Evolutionary conservation across 2,888 invertebrate species (phyloP).

Genomic region (Anoplius nigerrimus): DNA sequence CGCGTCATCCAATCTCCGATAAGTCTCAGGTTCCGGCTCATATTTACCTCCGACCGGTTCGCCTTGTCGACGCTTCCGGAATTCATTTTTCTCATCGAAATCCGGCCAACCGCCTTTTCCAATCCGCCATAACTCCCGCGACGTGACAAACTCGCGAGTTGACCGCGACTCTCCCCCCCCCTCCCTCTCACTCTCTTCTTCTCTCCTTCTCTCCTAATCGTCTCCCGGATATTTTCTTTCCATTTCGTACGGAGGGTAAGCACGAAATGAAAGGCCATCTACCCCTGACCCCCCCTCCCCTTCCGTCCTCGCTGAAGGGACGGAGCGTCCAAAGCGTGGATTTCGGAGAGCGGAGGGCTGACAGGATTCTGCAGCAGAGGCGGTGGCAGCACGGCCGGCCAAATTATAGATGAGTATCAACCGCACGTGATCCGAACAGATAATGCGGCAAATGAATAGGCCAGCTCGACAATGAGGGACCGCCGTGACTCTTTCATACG

Average conservation of each 20-base stretch:
- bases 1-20: too few relatives aligned
- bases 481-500: conserved; percentile 69
- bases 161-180: too few relatives aligned
- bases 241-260: conserved; percentile 51
- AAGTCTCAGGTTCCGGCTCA: too few relatives aligned
- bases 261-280: conserved; percentile 43
- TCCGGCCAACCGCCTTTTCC: background rate
- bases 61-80: background rate
- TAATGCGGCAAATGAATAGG: conserved; percentile 72
- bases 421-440: conserved; percentile 69
- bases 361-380: conserved; percentile 8
- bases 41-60: background rate
- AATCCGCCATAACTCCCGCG: background rate
- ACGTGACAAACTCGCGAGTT: background rate
- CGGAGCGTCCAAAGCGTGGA: conserved; percentile 7
- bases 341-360: conserved; percentile 21
- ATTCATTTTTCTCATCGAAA: background rate
- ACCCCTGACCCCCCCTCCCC: too few relatives aligned
- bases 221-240: conserved; percentile 63
- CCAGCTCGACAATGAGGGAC: conserved; percentile 65
- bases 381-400: conserved; percentile 32
- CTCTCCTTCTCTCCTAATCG: too few relatives aligned
- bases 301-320: too few relatives aligned
- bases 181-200: too few relatives aligned
- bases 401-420: conserved; percentile 72